These are phyloP conservation scores for Caenorhabditis panamensis DNA, from an alignment of 2,888 invertebrate genomes.

Conservation along the genomic window DNA sequence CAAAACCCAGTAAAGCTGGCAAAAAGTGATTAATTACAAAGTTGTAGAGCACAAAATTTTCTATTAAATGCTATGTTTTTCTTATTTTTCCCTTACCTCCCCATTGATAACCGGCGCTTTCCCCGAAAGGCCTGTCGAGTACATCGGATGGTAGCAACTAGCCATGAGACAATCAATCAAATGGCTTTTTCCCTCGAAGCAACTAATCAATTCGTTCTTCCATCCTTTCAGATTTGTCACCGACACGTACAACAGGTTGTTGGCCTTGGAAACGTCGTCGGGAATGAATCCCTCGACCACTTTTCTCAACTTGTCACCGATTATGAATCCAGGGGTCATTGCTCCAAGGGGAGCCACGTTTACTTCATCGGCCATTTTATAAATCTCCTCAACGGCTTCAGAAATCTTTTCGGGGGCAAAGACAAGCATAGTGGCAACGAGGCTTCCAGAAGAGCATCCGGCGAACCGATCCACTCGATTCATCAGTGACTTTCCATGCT, in stretches of 20 bases:
- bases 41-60: no score
- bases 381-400: conserved; percentile 71
- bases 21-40: no score
- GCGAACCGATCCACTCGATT: conserved; percentile 65
- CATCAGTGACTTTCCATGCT: conserved; percentile 73
- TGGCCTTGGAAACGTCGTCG: conserved; percentile 67
- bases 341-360: conserved; percentile 76
- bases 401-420: conserved; percentile 73
- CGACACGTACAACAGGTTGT: conserved; percentile 71
- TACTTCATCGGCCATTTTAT: conserved; percentile 78
- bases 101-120: conserved; percentile 87
- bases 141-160: conserved; percentile 93
- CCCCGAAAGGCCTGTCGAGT: conserved; percentile 87
- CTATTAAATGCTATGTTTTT: no score
- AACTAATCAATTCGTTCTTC: conserved; percentile 72
- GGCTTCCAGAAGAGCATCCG: conserved; percentile 78
- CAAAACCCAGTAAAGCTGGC: no score
- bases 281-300: conserved; percentile 73
- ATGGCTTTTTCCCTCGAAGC: conserved; percentile 65
- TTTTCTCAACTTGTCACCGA: conserved; percentile 71
- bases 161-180: conserved; percentile 81
- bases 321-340: conserved; percentile 78
- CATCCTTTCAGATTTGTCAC: conserved; percentile 52
- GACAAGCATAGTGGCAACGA: conserved; percentile 73
- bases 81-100: conserved; percentile 78